Evolutionary conservation across 2,888 invertebrate species (phyloP).

Genomic region (Drosophila multiciliata): DNA sequence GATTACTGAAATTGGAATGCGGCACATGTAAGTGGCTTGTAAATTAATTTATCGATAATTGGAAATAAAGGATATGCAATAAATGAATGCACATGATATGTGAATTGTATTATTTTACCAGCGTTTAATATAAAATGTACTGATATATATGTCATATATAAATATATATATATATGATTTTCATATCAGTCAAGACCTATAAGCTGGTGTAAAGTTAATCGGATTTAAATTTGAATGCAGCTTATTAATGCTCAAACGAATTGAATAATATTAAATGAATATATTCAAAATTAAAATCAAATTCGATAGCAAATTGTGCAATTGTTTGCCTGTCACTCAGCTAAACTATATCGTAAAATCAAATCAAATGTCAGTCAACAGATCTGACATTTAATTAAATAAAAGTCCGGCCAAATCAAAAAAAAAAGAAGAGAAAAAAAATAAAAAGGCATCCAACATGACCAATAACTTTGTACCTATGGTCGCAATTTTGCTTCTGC

Average conservation of each 20-base stretch:
- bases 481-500: conserved; percentile 32
- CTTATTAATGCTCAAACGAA: background rate
- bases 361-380: conserved; percentile 55
- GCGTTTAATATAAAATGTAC: background rate
- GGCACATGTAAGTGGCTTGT: conserved; percentile 12
- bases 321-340: conserved; percentile 38
- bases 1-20: conserved; percentile 21
- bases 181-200: background rate
- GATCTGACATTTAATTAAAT: conserved; percentile 79
- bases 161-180: background rate
- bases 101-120: background rate
- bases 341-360: conserved; percentile 31
- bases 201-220: background rate
- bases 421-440: background rate
- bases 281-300: conserved; percentile 4
- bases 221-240: background rate
- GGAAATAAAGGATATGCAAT: conserved; percentile 19
- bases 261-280: background rate
- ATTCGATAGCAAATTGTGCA: conserved; percentile 35
- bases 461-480: conserved; percentile 61
- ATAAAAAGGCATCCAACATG: conserved; percentile 35
- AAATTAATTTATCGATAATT: conserved; percentile 58
- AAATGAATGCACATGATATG: conserved; percentile 10
- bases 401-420: conserved; percentile 35
- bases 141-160: background rate